Percentiles rank a stretch among this genome's conserved stretches.
phyloP scores from a whole-genome alignment of 2,113 vertebrate genomes.

The Phocoena sinus region DNA sequence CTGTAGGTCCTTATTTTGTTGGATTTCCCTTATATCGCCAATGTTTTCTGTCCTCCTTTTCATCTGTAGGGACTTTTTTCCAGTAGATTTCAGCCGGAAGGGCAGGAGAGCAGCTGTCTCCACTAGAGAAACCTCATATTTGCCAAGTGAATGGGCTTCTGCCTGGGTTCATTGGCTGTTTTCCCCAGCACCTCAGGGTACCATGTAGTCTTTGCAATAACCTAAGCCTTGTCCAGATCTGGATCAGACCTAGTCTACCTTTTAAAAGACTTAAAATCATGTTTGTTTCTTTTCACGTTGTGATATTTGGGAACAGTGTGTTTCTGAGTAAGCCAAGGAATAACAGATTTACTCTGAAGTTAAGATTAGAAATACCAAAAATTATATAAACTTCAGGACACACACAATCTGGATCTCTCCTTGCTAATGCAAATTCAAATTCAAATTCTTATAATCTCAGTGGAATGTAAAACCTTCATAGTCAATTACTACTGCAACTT shows the following conservation, averaged over 20 bases:
- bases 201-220: not conserved
- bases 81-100: slow-evolving; percentile 73
- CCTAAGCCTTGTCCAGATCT: not conserved
- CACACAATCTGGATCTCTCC: not conserved
- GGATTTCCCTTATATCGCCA: not conserved
- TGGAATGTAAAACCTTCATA: not conserved
- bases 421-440: not conserved
- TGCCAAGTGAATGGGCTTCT: slow-evolving; percentile 68
- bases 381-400: not conserved
- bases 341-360: not conserved
- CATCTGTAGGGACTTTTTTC: slow-evolving; percentile 62
- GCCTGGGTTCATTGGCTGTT: slow-evolving; percentile 27
- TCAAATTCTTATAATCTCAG: not conserved
- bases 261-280: not conserved
- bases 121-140: slow-evolving; percentile 55
- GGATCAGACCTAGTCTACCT: not conserved
- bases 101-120: slow-evolving; percentile 78
- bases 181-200: not conserved
- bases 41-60: slow-evolving; percentile 58
- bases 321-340: not conserved
- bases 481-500: not conserved
- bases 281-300: slow-evolving; percentile 13
- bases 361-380: not conserved
- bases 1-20: not conserved
- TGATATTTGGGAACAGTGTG: not conserved